phyloP scores from a whole-genome alignment of 2,888 invertebrate genomes.

The Andricus curvator region DNA sequence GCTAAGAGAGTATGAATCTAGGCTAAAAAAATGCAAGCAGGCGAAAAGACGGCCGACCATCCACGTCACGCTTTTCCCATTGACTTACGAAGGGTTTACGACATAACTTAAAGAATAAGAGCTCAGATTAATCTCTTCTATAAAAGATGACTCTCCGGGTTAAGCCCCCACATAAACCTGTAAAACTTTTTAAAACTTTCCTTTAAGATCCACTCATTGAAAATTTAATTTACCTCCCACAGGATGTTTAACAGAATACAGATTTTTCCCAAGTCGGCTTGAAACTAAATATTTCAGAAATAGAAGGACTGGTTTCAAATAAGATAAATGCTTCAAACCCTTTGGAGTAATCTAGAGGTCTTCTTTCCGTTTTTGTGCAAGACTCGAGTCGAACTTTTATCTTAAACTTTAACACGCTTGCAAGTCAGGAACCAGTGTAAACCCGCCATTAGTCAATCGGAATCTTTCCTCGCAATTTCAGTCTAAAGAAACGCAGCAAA shows the following conservation, averaged over 20 bases:
- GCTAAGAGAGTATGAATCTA: slow-evolving; percentile 27
- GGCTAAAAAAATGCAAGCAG: slow-evolving; percentile 15
- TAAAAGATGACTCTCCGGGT: slow-evolving; percentile 33
- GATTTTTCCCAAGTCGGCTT: not conserved
- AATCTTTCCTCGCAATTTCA: slow-evolving; percentile 20
- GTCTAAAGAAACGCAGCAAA: slow-evolving; percentile 9
- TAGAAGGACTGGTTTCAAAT: not conserved
- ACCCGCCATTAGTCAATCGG: slow-evolving; percentile 27
- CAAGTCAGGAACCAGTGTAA: slow-evolving; percentile 21
- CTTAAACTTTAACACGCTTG: slow-evolving; percentile 1
- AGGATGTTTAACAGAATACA: not conserved
- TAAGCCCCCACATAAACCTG: slow-evolving; percentile 17
- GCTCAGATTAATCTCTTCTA: slow-evolving; percentile 27
- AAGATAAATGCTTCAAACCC: not conserved
- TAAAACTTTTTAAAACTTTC: slow-evolving; percentile 9
- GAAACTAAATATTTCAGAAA: not conserved
- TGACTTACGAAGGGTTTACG: slow-evolving; percentile 17
- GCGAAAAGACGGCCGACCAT: slow-evolving; percentile 4
- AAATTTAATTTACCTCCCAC: slow-evolving; percentile 1
- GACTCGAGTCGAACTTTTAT: slow-evolving; percentile 21
- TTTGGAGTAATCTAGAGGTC: not conserved
- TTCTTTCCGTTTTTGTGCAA: not conserved
- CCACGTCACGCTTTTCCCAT: slow-evolving; percentile 19
- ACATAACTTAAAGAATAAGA: slow-evolving; percentile 23
- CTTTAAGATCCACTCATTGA: not conserved